Evolutionary conservation across 2,888 invertebrate species (phyloP).

Genomic region (Fragum fragum): DNA sequence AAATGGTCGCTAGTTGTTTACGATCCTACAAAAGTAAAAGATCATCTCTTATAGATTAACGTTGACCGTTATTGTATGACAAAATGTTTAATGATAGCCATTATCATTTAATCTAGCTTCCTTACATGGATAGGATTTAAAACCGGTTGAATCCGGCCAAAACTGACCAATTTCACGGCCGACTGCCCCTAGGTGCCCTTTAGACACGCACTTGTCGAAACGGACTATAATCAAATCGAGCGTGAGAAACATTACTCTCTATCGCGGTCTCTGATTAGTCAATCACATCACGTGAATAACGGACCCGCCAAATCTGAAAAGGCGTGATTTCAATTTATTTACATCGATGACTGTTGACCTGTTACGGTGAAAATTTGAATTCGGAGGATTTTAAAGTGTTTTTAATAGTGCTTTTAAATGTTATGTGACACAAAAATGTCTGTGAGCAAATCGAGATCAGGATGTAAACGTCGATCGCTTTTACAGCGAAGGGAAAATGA

Average conservation of each 20-base stretch:
- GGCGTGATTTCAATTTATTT: constrained; percentile 62
- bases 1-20: no score
- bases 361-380: constrained; percentile 47
- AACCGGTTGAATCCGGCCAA: constrained; percentile 15
- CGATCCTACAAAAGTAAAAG: no score
- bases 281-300: constrained; percentile 77
- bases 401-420: constrained; percentile 23
- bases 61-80: neutral
- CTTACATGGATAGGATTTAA: constrained; percentile 3
- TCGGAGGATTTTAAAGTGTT: constrained; percentile 39
- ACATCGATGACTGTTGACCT: constrained; percentile 50
- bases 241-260: constrained; percentile 58
- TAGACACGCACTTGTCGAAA: constrained; percentile 43
- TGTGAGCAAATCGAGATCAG: constrained; percentile 65
- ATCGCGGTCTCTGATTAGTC: constrained; percentile 72
- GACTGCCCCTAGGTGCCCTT: neutral
- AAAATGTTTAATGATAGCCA: constrained; percentile 9
- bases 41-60: neutral
- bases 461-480: constrained; percentile 69
- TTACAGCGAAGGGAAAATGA: constrained; percentile 68
- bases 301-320: constrained; percentile 82
- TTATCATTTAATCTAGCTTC: constrained; percentile 27
- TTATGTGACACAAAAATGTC: constrained; percentile 64
- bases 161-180: constrained; percentile 5
- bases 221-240: constrained; percentile 54